These are phyloP conservation scores for Armadillidium nasatum DNA, from an alignment of 1,140 invertebrate genomes.

Conservation along the genomic window DNA sequence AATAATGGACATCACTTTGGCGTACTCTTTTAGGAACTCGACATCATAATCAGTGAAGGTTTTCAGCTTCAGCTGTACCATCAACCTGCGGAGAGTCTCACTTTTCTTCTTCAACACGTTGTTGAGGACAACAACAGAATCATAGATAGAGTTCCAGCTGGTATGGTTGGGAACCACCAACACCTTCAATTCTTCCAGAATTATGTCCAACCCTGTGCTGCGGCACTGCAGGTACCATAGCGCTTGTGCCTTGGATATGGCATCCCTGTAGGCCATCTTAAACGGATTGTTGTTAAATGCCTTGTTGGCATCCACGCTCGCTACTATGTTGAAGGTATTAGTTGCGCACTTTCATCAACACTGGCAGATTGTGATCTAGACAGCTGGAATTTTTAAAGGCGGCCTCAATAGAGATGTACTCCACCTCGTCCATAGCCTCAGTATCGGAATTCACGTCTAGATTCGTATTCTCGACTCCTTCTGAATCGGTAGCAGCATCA, in stretches of 20 bases:
- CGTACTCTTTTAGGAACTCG: conserved; percentile 15
- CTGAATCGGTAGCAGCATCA: not conserved
- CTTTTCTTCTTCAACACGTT: conserved; percentile 19
- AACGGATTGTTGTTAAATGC: not conserved
- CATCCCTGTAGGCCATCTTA: conserved; percentile 26
- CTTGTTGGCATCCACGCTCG: conserved; percentile 20
- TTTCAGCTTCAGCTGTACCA: conserved; percentile 2
- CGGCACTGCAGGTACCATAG: not conserved
- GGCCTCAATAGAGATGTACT: conserved; percentile 7
- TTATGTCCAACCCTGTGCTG: conserved; percentile 27
- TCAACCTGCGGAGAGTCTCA: not conserved
- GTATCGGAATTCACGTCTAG: not conserved
- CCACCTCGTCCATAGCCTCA: conserved; percentile 19
- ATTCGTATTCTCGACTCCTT: conserved; percentile 6
- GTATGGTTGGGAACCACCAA: conserved; percentile 20
- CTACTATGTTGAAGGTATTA: conserved; percentile 29
- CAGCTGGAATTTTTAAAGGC: conserved; percentile 18
- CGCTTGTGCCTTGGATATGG: conserved; percentile 25
- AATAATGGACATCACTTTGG: conserved; percentile 14
- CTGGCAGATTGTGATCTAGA: conserved; percentile 26
- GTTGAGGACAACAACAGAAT: conserved; percentile 31
- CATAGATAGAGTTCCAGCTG: conserved; percentile 19
- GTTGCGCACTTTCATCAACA: conserved; percentile 25
- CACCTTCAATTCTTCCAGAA: not conserved
- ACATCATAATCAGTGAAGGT: conserved; percentile 14